Percentiles rank a stretch among this genome's conserved stretches.
Conservation (phyloP, 2,888 invertebrate genomes). For the Myathropa florea region DNA sequence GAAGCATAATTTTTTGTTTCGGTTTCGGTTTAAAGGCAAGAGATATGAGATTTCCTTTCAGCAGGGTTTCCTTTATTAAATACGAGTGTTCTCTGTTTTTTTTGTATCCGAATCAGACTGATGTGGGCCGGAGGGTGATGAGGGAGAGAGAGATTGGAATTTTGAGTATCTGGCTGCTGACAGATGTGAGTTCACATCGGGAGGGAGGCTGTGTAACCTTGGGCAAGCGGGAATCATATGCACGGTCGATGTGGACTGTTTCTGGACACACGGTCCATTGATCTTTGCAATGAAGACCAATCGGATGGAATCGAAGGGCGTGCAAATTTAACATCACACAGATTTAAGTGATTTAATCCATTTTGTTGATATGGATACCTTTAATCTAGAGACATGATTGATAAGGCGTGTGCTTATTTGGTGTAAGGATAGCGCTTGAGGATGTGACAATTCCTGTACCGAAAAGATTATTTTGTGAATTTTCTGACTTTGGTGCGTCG, state of each 20-base stretch:
- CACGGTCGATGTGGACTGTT: background rate
- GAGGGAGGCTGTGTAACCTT: background rate
- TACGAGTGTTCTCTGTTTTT: background rate
- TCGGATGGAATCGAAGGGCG: background rate
- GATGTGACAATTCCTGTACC: background rate
- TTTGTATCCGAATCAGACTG: background rate
- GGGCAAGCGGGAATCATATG: background rate
- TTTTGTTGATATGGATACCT: background rate
- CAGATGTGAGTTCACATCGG: background rate
- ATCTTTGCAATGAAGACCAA: background rate
- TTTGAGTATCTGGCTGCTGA: background rate
- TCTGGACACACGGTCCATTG: background rate
- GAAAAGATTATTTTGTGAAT: too few relatives aligned
- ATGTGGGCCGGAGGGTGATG: background rate
- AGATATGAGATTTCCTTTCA: background rate
- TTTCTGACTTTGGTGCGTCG: too few relatives aligned
- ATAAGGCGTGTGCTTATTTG: background rate
- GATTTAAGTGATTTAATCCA: background rate
- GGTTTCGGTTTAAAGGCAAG: background rate
- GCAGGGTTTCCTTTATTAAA: background rate
- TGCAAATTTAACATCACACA: background rate
- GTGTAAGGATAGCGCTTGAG: background rate
- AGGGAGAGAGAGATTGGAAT: background rate
- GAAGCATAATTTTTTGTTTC: background rate
- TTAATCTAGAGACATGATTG: background rate